These are phyloP conservation scores for Tiaroga cobitis DNA, from an alignment of 2,797 vertebrate species.

Conservation along the genomic window DNA sequence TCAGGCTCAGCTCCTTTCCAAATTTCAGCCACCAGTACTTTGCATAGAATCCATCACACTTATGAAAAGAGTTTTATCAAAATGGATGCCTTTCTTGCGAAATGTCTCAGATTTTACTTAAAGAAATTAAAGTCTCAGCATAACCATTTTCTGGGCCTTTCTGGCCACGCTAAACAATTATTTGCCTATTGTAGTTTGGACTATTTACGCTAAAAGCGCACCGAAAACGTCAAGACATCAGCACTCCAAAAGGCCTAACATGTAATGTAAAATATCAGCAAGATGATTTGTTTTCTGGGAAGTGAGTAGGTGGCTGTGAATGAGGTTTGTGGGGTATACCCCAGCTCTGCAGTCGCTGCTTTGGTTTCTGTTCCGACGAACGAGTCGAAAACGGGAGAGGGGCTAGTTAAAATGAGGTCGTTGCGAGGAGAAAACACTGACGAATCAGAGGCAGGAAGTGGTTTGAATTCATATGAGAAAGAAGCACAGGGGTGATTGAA, in stretches of 20 bases:
- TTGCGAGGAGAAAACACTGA: conserved; percentile 44
- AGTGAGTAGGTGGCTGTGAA: conserved; percentile 39
- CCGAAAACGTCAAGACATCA: not conserved
- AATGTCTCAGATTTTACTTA: not conserved
- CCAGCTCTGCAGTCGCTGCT: not conserved
- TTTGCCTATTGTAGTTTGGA: not conserved
- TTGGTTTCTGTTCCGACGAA: conserved; percentile 39
- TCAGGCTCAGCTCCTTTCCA: not conserved
- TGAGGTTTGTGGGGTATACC: conserved; percentile 37
- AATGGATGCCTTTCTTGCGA: not conserved
- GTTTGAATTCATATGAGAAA: conserved; percentile 60
- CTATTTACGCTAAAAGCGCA: not conserved
- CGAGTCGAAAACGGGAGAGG: conserved; percentile 33
- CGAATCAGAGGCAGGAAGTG: conserved; percentile 61
- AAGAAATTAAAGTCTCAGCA: not conserved
- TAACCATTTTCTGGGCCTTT: not conserved
- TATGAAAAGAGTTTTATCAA: not conserved
- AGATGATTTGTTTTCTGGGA: conserved; percentile 25
- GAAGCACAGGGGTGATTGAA: conserved; percentile 43
- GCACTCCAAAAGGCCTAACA: not conserved
- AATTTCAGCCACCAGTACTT: too few species aligned
- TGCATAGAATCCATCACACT: not conserved
- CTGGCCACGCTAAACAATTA: not conserved
- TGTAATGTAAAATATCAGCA: conserved; percentile 11
- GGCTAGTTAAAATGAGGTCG: conserved; percentile 56